Evolutionary conservation across 2,797 vertebrate genomes (phyloP).

Genomic region (Lacerta bilineata): DNA sequence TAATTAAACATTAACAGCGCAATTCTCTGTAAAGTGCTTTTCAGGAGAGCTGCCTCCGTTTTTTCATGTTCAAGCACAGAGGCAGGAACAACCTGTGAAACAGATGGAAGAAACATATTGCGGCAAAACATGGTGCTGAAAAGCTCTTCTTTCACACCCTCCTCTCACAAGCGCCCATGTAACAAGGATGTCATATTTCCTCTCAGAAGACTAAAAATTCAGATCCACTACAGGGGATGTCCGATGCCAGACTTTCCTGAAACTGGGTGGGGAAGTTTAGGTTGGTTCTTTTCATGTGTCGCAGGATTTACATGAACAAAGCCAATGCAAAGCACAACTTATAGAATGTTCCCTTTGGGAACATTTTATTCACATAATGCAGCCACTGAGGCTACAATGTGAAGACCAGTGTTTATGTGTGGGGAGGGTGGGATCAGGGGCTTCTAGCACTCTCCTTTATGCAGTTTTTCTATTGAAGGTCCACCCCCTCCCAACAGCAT

Average conservation of each 20-base stretch:
- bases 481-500: no score
- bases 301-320: neutral
- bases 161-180: constrained; percentile 24
- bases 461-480: neutral
- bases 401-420: neutral
- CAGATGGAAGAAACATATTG: neutral
- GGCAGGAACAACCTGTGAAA: constrained; percentile 17
- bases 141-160: constrained; percentile 9
- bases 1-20: neutral
- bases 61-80: constrained; percentile 11
- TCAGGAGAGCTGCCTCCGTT: neutral
- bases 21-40: fast-evolving
- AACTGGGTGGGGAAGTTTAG: neutral
- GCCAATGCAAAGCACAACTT: neutral
- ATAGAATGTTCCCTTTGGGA: neutral
- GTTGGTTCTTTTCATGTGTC: neutral
- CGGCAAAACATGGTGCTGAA: neutral
- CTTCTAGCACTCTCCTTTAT: neutral
- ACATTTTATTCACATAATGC: neutral
- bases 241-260: no score
- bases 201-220: neutral
- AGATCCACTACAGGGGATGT: neutral
- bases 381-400: neutral
- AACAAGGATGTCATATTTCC: constrained; percentile 26
- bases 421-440: no score